Percentiles rank a stretch among this genome's conserved stretches.
These are phyloP conservation scores for Dicranocentrus wangi DNA, from an alignment of 2,888 invertebrate genomes.

Conservation along the genomic window DNA sequence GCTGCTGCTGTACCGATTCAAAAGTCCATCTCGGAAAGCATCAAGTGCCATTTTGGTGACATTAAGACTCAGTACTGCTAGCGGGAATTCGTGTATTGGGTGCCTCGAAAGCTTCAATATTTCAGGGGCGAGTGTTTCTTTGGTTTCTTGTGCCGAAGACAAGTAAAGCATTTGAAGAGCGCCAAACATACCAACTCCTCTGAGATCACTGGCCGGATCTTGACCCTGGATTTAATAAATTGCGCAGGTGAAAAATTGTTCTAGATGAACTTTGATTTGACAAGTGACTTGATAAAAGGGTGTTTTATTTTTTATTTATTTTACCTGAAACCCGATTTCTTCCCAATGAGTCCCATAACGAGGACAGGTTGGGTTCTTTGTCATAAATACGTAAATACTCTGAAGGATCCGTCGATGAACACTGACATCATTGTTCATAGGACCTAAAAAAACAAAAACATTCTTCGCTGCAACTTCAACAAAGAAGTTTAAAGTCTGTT, in stretches of 20 bases:
- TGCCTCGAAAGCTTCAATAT: slow-evolving; percentile 76
- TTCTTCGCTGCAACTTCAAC: too few relatives aligned
- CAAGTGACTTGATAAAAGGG: neutral
- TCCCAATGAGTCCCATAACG: slow-evolving; percentile 78
- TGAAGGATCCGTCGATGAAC: slow-evolving; percentile 72
- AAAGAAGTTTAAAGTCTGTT: neutral
- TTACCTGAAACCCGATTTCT: slow-evolving; percentile 77
- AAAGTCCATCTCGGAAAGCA: slow-evolving; percentile 76
- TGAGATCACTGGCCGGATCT: slow-evolving; percentile 78
- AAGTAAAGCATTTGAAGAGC: slow-evolving; percentile 76
- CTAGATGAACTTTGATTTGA: neutral
- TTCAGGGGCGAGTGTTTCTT: slow-evolving; percentile 75
- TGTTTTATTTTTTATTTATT: neutral
- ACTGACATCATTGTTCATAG: slow-evolving; percentile 72
- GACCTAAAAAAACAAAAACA: slow-evolving; percentile 62
- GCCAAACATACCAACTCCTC: slow-evolving; percentile 77
- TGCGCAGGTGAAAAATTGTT: too few relatives aligned
- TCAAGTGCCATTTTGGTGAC: slow-evolving; percentile 77
- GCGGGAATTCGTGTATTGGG: slow-evolving; percentile 77
- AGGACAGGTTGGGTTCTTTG: slow-evolving; percentile 74
- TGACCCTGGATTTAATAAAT: slow-evolving; percentile 73
- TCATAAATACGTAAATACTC: slow-evolving; percentile 73
- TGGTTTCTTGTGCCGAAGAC: slow-evolving; percentile 74
- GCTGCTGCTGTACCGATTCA: slow-evolving; percentile 75
- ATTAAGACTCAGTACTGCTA: slow-evolving; percentile 78